Percentiles rank a stretch among this genome's conserved stretches.
These are phyloP conservation scores for Gymnocheta viridis DNA, from an alignment of 2,888 invertebrate genomes.

Conservation along the genomic window DNA sequence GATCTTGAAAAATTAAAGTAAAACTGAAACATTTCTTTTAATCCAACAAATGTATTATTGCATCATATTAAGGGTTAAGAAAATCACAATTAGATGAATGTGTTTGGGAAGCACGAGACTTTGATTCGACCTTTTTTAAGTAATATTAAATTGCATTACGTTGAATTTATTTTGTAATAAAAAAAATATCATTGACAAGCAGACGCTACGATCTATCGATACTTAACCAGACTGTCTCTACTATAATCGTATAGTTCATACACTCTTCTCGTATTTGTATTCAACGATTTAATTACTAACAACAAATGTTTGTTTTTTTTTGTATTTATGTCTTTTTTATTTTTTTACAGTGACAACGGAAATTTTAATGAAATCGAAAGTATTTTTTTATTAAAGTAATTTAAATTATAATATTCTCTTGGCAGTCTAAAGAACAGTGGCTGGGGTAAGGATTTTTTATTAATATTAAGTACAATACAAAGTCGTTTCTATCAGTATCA, in stretches of 20 bases:
- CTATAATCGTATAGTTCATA: conserved; percentile 11
- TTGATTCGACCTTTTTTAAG: conserved; percentile 54
- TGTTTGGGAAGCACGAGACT: conserved; percentile 53
- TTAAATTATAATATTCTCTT: conserved; percentile 15
- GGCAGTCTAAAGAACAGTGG: neutral
- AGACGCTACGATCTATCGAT: conserved; percentile 47
- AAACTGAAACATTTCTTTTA: neutral
- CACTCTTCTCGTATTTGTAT: conserved; percentile 15
- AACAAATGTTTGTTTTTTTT: neutral
- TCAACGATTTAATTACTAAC: neutral
- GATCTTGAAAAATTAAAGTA: neutral
- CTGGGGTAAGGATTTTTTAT: neutral
- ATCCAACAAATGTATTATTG: too few species aligned
- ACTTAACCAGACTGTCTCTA: conserved; percentile 58
- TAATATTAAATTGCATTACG: conserved; percentile 25
- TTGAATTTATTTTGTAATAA: neutral
- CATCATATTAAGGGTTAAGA: conserved; percentile 41
- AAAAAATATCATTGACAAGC: conserved; percentile 41
- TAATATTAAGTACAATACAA: neutral
- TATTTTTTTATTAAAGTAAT: conserved; percentile 38
- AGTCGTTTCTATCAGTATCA: neutral
- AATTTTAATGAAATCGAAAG: conserved; percentile 65
- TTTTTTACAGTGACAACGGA: neutral
- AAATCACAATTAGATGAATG: neutral
- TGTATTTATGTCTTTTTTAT: neutral